A percentile compares a stretch with the other conserved stretches of the same genome.
Evolutionary conservation across 2,113 vertebrate species (phyloP).

Genomic region (Hemiscyllium ocellatum): DNA sequence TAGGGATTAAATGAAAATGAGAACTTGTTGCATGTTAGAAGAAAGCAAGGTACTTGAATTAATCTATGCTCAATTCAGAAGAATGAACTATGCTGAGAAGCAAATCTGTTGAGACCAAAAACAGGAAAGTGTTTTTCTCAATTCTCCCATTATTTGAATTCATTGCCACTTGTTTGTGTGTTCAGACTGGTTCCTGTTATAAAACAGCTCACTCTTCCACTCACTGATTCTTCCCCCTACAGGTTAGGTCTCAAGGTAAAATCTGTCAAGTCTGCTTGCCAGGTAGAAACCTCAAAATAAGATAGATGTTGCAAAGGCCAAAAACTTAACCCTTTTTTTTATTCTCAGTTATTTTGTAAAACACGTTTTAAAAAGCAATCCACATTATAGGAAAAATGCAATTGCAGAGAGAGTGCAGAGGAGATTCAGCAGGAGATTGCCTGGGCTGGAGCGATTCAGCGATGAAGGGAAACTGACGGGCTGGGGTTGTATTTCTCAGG

Average conservation of each 20-base stretch:
- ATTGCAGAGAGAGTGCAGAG: too few species aligned
- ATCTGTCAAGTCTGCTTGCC: neutral
- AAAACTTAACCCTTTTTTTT: neutral
- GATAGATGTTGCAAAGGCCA: neutral
- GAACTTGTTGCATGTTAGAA: neutral
- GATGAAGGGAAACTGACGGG: too few species aligned
- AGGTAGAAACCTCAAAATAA: neutral
- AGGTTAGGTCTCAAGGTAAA: constrained; percentile 10
- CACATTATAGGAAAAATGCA: too few species aligned
- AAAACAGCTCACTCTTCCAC: neutral
- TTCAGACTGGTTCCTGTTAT: neutral
- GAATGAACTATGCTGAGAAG: neutral
- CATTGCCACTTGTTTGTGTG: neutral
- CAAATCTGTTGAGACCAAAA: neutral
- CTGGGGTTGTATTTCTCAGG: too few species aligned
- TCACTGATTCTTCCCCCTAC: neutral
- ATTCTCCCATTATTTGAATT: neutral
- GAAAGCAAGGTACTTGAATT: neutral
- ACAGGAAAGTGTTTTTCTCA: neutral
- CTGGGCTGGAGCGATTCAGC: too few species aligned
- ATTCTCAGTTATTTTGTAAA: neutral
- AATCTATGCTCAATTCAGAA: neutral
- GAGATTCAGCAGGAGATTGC: too few species aligned
- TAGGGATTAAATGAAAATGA: too few species aligned
- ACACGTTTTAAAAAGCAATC: neutral